These are phyloP conservation scores for Acronicta alni DNA, from an alignment of 2,888 invertebrate species.

Conservation along the genomic window DNA sequence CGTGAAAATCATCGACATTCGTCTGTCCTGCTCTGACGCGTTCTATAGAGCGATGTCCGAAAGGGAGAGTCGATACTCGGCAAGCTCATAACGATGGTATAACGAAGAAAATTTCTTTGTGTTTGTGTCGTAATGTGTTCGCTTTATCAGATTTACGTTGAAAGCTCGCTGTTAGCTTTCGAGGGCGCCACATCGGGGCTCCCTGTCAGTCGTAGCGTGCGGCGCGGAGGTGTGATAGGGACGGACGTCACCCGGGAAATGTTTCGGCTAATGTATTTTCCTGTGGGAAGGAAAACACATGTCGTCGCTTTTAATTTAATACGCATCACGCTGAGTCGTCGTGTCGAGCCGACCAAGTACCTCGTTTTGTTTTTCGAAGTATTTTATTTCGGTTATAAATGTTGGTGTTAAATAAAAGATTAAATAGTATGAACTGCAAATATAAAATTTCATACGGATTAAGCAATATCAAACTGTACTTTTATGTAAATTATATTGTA, in stretches of 20 bases:
- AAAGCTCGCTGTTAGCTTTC: conserved; percentile 86
- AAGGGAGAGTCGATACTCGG: conserved; percentile 59
- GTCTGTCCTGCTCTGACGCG: conserved; percentile 67
- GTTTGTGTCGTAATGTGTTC: conserved; percentile 86
- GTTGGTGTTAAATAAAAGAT: conserved; percentile 28
- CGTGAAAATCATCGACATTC: conserved; percentile 50
- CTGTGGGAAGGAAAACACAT: conserved; percentile 89
- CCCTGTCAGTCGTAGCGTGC: conserved; percentile 61
- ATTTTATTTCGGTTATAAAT: conserved; percentile 54
- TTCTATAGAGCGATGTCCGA: conserved; percentile 40
- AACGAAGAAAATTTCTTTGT: conserved; percentile 85
- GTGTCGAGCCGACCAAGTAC: conserved; percentile 69
- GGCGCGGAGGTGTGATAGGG: conserved; percentile 64
- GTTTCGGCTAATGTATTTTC: conserved; percentile 88
- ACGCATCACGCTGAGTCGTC: conserved; percentile 85
- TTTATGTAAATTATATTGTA: neutral
- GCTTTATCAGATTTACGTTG: conserved; percentile 89
- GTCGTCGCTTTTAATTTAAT: conserved; percentile 89
- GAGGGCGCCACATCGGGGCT: conserved; percentile 77
- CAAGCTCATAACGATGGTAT: conserved; percentile 66
- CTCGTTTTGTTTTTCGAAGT: conserved; percentile 50
- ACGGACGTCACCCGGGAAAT: conserved; percentile 77
- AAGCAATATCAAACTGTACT: conserved; percentile 1
- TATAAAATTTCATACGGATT: conserved; percentile 12
- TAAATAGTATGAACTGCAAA: conserved; percentile 6